Evolutionary conservation across 2,113 vertebrate genomes (phyloP).

Genomic region (Syrrhaptes paradoxus): DNA sequence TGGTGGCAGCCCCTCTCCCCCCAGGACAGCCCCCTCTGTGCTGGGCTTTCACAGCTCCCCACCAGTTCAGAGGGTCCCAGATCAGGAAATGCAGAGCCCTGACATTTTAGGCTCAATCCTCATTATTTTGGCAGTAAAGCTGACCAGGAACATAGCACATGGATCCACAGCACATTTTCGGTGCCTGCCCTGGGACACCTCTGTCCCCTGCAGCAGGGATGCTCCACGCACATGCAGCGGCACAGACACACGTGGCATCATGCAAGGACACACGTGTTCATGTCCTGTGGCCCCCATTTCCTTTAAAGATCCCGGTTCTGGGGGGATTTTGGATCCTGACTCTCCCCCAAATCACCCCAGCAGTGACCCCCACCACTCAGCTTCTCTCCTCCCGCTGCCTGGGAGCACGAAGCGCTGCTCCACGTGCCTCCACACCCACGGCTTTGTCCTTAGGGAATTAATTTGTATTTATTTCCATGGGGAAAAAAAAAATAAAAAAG

Average conservation of each 20-base stretch:
- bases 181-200: not conserved
- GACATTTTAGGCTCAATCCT: not conserved
- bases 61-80: accelerated
- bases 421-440: accelerated
- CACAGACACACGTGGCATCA: not conserved
- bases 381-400: not conserved
- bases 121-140: not conserved
- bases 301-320: not conserved
- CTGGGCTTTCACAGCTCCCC: not conserved
- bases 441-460: not conserved
- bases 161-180: accelerated
- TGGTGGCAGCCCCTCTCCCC: not conserved
- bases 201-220: not conserved
- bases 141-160: accelerated
- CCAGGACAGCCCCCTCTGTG: not conserved
- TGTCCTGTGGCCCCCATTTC: accelerated
- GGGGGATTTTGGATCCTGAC: accelerated
- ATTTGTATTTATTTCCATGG: not conserved
- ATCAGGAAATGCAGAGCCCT: not conserved
- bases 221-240: accelerated
- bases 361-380: not conserved
- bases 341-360: no score
- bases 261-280: accelerated
- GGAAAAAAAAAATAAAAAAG: no score
- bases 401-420: not conserved